Evolutionary conservation across 2,113 vertebrate species (phyloP).

Genomic region (Leucopsar rothschildi): DNA sequence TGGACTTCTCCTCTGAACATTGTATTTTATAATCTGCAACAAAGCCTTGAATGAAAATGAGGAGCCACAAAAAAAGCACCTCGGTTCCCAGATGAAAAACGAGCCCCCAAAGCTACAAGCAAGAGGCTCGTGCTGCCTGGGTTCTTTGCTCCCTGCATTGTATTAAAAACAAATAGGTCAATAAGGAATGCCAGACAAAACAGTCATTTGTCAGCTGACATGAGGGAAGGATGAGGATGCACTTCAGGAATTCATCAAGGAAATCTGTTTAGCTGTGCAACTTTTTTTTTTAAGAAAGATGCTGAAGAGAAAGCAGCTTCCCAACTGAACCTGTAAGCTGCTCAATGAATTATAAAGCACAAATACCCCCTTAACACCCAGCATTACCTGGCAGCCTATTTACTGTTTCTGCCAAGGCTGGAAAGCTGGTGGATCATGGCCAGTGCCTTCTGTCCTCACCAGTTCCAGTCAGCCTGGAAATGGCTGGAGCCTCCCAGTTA

Average conservation of each 20-base stretch:
- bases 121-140: neutral
- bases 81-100: neutral
- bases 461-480: neutral
- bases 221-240: conserved; percentile 19
- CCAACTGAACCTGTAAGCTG: conserved; percentile 4
- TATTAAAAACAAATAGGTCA: conserved; percentile 61
- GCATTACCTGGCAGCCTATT: neutral
- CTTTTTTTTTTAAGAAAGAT: neutral
- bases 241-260: conserved; percentile 61
- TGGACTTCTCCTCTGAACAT: fast-evolving
- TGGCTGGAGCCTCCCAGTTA: neutral
- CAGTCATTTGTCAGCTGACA: conserved; percentile 55
- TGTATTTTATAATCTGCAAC: neutral
- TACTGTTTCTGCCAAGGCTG: neutral
- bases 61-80: neutral
- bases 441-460: neutral
- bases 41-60: neutral
- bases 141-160: neutral
- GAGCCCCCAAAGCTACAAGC: neutral
- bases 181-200: conserved; percentile 24
- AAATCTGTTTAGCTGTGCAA: conserved; percentile 68
- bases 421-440: neutral
- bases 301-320: conserved; percentile 39
- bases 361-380: neutral
- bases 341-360: conserved; percentile 10